A percentile compares a stretch with the other conserved stretches of the same genome.
Evolutionary conservation across 1,140 invertebrate species (phyloP).

Genomic region (Drosophila malerkotliana): DNA sequence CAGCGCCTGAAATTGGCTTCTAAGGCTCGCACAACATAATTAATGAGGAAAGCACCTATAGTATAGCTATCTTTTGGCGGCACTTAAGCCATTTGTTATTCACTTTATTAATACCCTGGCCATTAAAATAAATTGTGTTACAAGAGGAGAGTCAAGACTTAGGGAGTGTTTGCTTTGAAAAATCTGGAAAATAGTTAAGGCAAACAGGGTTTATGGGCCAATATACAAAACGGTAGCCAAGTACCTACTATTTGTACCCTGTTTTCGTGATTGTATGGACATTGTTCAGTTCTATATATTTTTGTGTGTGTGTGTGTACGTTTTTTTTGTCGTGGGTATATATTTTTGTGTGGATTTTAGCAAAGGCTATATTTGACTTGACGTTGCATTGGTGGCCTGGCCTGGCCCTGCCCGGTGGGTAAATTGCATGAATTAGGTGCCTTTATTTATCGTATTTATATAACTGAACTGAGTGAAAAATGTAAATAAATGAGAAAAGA

Average conservation of each 20-base stretch:
- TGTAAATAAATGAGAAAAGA: slow-evolving; percentile 15
- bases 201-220: slow-evolving; percentile 27
- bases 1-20: not conserved
- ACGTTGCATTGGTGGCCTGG: slow-evolving; percentile 1
- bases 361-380: slow-evolving; percentile 21
- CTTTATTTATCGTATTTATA: slow-evolving; percentile 56
- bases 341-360: not conserved
- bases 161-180: slow-evolving; percentile 4
- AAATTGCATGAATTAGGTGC: slow-evolving; percentile 64
- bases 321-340: not conserved
- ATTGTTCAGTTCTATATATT: slow-evolving; percentile 12
- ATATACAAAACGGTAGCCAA: slow-evolving; percentile 41
- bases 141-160: not conserved
- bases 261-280: slow-evolving; percentile 5
- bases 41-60: not conserved
- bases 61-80: not conserved
- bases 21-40: not conserved
- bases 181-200: not conserved
- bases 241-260: slow-evolving; percentile 2
- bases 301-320: not conserved
- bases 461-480: slow-evolving; percentile 38
- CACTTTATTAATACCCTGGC: not conserved
- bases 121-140: not conserved
- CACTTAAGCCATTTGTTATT: not conserved
- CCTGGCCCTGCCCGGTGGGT: slow-evolving; percentile 26